Evolutionary conservation across 2,888 invertebrate genomes (phyloP).

Genomic region (Cataglyphis cursor): DNA sequence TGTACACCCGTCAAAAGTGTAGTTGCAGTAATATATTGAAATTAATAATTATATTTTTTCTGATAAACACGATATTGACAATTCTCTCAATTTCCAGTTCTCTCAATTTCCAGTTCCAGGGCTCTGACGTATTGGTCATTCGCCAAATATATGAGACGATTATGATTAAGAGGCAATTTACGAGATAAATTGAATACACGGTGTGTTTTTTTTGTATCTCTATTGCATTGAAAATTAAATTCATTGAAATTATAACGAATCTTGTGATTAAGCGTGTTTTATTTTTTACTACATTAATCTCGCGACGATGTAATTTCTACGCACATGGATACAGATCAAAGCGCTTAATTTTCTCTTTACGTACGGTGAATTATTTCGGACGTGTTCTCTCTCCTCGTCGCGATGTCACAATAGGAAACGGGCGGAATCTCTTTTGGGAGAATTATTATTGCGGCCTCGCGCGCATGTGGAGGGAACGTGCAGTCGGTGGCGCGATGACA

Average conservation of each 20-base stretch:
- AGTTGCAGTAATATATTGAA: neutral
- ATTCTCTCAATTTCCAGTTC: neutral
- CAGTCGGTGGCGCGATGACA: slow-evolving; percentile 42
- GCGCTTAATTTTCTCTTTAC: slow-evolving; percentile 35
- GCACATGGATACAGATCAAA: neutral
- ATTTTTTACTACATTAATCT: neutral
- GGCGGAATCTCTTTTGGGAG: slow-evolving; percentile 41
- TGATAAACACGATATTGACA: neutral
- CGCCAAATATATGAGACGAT: neutral
- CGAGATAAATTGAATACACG: neutral
- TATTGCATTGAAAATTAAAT: neutral
- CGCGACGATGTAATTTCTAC: slow-evolving; percentile 20
- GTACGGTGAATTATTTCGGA: slow-evolving; percentile 44
- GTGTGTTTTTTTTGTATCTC: neutral
- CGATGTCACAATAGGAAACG: slow-evolving; percentile 11
- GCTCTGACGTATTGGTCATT: too few species aligned
- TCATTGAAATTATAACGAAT: neutral
- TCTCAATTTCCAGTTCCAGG: neutral
- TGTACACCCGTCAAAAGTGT: neutral
- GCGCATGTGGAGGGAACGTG: slow-evolving; percentile 25
- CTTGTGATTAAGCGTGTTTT: neutral
- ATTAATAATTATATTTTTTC: neutral
- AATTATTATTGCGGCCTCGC: slow-evolving; percentile 40
- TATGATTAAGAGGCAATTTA: neutral
- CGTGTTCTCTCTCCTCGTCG: neutral